phyloP scores from a whole-genome alignment of 2,888 invertebrate species.

The Ypsolopha sequella region DNA sequence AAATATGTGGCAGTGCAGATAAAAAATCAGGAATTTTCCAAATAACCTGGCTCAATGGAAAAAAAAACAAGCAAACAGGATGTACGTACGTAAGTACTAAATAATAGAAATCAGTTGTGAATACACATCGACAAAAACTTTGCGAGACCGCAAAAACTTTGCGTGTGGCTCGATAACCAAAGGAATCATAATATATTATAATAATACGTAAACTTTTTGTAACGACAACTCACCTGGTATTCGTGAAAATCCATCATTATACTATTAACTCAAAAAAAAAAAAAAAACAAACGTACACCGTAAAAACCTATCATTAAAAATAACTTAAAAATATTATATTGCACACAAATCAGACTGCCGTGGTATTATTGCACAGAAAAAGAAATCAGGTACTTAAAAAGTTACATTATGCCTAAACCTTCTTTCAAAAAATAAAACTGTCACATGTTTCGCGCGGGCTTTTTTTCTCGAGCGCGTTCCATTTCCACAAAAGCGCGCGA shows the following conservation, averaged over 20 bases:
- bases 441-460: slow-evolving; percentile 9
- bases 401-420: slow-evolving; percentile 6
- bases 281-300: slow-evolving; percentile 4
- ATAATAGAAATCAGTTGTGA: too few relatives aligned
- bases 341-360: slow-evolving; percentile 17
- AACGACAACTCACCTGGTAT: slow-evolving; percentile 45
- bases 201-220: too few relatives aligned
- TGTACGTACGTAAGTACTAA: too few relatives aligned
- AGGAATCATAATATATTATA: too few relatives aligned
- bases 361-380: slow-evolving; percentile 48
- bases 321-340: slow-evolving; percentile 18
- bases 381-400: slow-evolving; percentile 17
- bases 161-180: too few relatives aligned
- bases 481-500: slow-evolving; percentile 24
- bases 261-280: slow-evolving; percentile 13
- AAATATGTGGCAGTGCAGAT: too few relatives aligned
- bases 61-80: too few relatives aligned
- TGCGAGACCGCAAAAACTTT: too few relatives aligned
- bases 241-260: slow-evolving; percentile 57
- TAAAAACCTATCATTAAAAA: slow-evolving; percentile 11
- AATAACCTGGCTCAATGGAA: too few relatives aligned
- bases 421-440: slow-evolving; percentile 8
- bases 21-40: too few relatives aligned
- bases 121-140: too few relatives aligned
- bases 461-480: slow-evolving; percentile 9